Conservation (phyloP, 2,888 invertebrate genomes). For the Elmis aenea region DNA sequence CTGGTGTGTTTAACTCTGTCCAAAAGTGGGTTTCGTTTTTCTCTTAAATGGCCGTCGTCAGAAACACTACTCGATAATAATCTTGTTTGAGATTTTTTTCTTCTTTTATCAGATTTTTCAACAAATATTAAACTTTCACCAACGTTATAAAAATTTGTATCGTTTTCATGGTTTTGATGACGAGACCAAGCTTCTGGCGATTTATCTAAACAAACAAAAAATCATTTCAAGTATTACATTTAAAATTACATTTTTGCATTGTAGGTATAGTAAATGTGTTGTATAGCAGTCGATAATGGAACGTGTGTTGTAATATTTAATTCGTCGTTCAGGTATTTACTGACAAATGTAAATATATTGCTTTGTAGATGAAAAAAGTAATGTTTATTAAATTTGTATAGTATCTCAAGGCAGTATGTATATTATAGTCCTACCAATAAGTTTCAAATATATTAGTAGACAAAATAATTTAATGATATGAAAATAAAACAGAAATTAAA, state of each 20-base stretch:
- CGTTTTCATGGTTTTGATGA: slow-evolving; percentile 58
- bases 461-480: no score
- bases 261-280: no score
- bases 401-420: no score
- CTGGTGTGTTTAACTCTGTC: slow-evolving; percentile 68
- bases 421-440: no score
- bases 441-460: no score
- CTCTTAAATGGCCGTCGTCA: slow-evolving; percentile 51
- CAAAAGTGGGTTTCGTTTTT: slow-evolving; percentile 64
- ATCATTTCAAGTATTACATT: neutral
- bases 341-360: no score
- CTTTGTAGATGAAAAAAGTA: no score
- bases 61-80: slow-evolving; percentile 39
- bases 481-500: neutral
- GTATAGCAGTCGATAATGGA: no score
- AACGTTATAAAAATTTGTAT: slow-evolving; percentile 65
- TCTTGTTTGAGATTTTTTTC: slow-evolving; percentile 50
- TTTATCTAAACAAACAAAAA: slow-evolving; percentile 49
- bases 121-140: slow-evolving; percentile 57
- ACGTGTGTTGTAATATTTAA: no score
- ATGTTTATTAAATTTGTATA: no score
- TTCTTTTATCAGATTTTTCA: slow-evolving; percentile 53
- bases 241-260: no score
- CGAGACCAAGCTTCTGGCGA: slow-evolving; percentile 60
- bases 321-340: no score